Percentiles rank a stretch among this genome's conserved stretches.
phyloP scores from a whole-genome alignment of 2,797 vertebrate species.

The Ctenopoma kingsleyae region DNA sequence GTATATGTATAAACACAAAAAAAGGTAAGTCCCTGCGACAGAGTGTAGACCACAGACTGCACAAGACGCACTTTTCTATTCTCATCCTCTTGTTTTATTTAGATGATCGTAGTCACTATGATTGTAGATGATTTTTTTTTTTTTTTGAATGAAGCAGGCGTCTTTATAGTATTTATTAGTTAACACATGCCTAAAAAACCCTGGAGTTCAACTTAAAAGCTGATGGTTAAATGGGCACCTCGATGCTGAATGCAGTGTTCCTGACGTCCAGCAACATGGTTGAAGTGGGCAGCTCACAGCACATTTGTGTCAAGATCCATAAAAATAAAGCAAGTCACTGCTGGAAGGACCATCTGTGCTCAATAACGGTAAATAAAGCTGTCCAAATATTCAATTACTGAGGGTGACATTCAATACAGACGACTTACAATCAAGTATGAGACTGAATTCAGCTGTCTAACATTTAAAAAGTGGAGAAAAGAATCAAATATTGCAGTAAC shows the following conservation, averaged over 20 bases:
- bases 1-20: background rate
- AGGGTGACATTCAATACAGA: conserved; percentile 1
- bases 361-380: background rate
- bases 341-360: no score
- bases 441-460: background rate
- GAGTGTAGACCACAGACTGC: no score
- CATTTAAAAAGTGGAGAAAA: background rate
- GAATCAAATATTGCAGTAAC: accelerated
- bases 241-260: background rate
- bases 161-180: no score
- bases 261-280: background rate
- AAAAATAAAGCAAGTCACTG: background rate
- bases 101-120: no score
- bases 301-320: background rate
- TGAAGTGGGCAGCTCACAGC: background rate
- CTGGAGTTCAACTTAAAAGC: no score
- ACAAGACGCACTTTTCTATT: no score
- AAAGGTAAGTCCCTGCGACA: background rate
- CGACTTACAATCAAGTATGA: background rate
- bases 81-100: no score
- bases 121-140: no score
- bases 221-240: no score
- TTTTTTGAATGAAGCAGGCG: no score
- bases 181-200: no score
- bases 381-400: background rate